phyloP scores from a whole-genome alignment of 2,797 vertebrate species.

The Chiloscyllium punctatum region DNA sequence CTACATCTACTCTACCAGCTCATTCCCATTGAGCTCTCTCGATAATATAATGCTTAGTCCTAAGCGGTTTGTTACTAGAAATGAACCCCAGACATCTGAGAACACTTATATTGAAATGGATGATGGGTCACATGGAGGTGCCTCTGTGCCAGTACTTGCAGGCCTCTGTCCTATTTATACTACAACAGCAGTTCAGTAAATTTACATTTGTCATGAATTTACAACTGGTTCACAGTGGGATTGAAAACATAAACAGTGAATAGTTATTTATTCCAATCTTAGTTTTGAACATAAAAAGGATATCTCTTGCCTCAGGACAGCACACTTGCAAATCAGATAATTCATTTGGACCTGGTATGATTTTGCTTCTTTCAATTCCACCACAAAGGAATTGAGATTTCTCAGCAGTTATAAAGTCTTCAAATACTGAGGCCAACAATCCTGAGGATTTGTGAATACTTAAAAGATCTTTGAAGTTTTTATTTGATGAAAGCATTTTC shows the following conservation, averaged over 20 bases:
- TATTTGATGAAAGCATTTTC: not conserved
- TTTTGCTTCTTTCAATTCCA: not conserved
- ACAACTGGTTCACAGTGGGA: not conserved
- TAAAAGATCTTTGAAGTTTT: not conserved
- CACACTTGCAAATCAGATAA: not conserved
- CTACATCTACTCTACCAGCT: not conserved
- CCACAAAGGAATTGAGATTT: not conserved
- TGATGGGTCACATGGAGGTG: conserved; percentile 21
- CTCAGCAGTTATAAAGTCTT: not conserved
- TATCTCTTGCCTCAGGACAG: not conserved
- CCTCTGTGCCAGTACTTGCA: conserved; percentile 22
- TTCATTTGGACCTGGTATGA: not conserved
- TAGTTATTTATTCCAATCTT: conserved; percentile 23
- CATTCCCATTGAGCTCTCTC: not conserved
- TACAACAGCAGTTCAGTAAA: conserved; percentile 10
- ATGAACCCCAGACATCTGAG: conserved; percentile 26
- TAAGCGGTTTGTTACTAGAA: conserved; percentile 14
- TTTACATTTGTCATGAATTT: conserved; percentile 28
- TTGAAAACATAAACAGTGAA: not conserved
- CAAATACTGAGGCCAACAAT: not conserved
- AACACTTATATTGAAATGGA: conserved; percentile 36
- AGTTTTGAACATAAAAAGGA: not conserved
- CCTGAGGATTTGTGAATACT: not conserved
- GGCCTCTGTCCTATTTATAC: not conserved
- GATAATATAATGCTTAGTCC: conserved; percentile 16